These are phyloP conservation scores for Cebidichthys violaceus DNA, from an alignment of 2,113 vertebrate genomes.

Conservation along the genomic window DNA sequence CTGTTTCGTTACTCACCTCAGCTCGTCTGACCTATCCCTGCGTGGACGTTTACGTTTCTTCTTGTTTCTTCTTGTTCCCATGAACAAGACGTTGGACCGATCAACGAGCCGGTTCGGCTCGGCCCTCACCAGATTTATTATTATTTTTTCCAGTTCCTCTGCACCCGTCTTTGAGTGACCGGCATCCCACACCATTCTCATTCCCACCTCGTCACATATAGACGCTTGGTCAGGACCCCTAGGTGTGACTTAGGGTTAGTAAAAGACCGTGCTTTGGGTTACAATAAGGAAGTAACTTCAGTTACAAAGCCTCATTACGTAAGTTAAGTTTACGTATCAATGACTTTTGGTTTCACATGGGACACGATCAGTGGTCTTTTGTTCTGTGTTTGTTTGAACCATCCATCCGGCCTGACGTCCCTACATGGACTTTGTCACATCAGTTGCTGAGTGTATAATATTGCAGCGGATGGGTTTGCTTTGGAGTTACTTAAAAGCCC, in stretches of 20 bases:
- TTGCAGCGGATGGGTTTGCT: not conserved
- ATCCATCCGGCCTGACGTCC: not conserved
- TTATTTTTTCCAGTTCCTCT: not conserved
- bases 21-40: not conserved
- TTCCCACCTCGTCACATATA: not conserved
- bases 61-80: not conserved
- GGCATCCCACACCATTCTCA: not conserved
- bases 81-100: not conserved
- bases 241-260: not conserved
- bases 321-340: not conserved
- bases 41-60: rapidly evolving
- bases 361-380: not conserved
- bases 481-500: not conserved
- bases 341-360: not conserved
- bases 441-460: not conserved
- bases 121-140: not conserved
- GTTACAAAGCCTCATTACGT: not conserved
- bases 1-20: not conserved
- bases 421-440: not conserved
- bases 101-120: not conserved
- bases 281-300: not conserved
- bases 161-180: not conserved
- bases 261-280: not conserved
- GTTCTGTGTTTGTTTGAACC: not conserved
- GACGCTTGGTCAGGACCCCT: not conserved